A percentile compares a stretch with the other conserved stretches of the same genome.
phyloP scores from a whole-genome alignment of 2,888 invertebrate genomes.

The Lasioglossum lativentre region DNA sequence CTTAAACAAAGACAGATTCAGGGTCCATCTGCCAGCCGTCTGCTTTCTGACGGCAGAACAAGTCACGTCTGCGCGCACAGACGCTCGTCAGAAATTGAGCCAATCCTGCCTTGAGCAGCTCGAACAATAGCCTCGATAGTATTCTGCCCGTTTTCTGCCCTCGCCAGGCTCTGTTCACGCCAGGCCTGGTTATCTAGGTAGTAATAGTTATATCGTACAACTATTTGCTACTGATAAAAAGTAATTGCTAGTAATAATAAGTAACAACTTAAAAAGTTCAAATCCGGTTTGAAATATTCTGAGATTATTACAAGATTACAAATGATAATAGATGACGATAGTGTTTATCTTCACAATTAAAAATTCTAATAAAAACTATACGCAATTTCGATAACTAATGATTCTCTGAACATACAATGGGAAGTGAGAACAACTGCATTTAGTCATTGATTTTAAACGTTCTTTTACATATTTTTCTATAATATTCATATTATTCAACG shows the following conservation, averaged over 20 bases:
- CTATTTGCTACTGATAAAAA: neutral
- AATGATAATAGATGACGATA: neutral
- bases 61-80: too few relatives aligned
- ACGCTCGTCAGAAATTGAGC: too few relatives aligned
- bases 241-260: neutral
- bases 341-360: neutral
- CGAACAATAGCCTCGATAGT: too few relatives aligned
- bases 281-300: neutral
- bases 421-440: neutral
- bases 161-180: too few relatives aligned
- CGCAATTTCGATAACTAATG: neutral
- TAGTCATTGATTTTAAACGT: neutral
- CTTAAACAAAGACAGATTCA: too few relatives aligned
- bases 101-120: too few relatives aligned
- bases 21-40: too few relatives aligned
- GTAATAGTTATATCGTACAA: neutral
- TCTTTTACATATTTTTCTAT: neutral
- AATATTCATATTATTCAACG: neutral
- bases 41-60: too few relatives aligned
- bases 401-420: neutral
- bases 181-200: too few relatives aligned
- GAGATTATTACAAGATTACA: neutral
- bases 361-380: neutral
- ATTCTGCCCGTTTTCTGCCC: too few relatives aligned
- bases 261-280: neutral